phyloP scores from a whole-genome alignment of 2,113 vertebrate genomes.

The Oryzias curvinotus region DNA sequence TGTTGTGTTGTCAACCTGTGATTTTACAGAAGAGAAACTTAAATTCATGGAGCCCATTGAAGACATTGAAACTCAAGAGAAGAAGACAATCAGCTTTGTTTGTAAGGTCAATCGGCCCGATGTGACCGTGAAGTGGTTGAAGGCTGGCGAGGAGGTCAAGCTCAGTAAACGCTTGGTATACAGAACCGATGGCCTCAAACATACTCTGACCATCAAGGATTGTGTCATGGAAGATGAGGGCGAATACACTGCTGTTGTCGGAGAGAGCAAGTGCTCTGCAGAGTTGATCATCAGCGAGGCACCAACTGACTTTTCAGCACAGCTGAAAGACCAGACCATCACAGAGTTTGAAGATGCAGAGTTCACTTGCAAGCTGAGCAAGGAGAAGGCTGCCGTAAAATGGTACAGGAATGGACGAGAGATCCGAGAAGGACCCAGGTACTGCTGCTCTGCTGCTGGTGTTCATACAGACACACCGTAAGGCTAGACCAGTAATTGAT shows the following conservation, averaged over 20 bases:
- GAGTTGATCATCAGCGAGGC: conserved; percentile 96
- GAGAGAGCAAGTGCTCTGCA: conserved; percentile 88
- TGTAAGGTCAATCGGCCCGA: conserved; percentile 96
- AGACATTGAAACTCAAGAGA: conserved; percentile 96
- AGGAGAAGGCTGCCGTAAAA: conserved; percentile 90
- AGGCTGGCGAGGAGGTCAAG: conserved; percentile 88
- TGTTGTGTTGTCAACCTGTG: neutral
- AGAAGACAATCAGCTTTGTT: conserved; percentile 89
- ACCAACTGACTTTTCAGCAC: conserved; percentile 89
- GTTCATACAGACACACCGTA: neutral
- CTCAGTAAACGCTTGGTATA: conserved; percentile 88
- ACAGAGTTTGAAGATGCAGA: conserved; percentile 96
- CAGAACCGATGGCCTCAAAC: conserved; percentile 89
- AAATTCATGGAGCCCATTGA: conserved; percentile 89
- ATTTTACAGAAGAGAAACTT: conserved; percentile 87
- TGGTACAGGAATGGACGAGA: conserved; percentile 96
- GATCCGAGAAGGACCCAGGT: conserved; percentile 92
- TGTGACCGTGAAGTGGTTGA: conserved; percentile 90
- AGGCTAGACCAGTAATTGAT: no score
- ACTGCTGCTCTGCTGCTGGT: neutral
- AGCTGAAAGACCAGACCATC: conserved; percentile 92
- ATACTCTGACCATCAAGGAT: conserved; percentile 91
- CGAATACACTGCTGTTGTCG: conserved; percentile 88
- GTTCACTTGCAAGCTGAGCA: conserved; percentile 92
- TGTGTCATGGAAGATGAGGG: conserved; percentile 93